phyloP scores from a whole-genome alignment of 2,797 vertebrate species.

The Periparus ater region DNA sequence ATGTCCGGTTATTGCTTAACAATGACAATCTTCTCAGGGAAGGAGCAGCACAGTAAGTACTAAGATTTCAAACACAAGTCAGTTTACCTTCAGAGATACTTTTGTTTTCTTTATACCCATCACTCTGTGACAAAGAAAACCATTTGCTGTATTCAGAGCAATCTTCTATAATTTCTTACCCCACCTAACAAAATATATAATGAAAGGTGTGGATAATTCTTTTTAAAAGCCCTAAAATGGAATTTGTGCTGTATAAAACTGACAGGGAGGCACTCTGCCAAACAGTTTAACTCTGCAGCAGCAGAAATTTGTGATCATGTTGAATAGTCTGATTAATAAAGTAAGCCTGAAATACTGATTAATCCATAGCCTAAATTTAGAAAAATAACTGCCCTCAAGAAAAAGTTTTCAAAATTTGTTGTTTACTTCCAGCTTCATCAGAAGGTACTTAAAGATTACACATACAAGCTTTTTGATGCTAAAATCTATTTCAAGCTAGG shows the following conservation, averaged over 20 bases:
- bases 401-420: not conserved
- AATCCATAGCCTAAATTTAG: not conserved
- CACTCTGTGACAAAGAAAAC: not conserved
- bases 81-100: not conserved
- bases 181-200: not conserved
- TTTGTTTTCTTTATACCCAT: not conserved
- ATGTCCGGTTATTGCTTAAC: constrained; percentile 92
- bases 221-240: not conserved
- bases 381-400: not conserved
- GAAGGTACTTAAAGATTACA: not conserved
- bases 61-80: not conserved
- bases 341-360: not conserved
- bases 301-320: not conserved
- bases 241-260: not conserved
- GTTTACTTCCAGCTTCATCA: not conserved
- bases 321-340: not conserved
- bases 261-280: constrained; percentile 1
- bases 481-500: not conserved
- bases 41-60: constrained; percentile 90
- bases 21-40: constrained; percentile 95
- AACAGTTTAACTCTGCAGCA: not conserved
- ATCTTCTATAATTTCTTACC: not conserved
- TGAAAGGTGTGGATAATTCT: not conserved
- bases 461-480: not conserved
- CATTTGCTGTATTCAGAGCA: not conserved